phyloP scores from a whole-genome alignment of 2,113 vertebrate species.

The Melospiza melodia region DNA sequence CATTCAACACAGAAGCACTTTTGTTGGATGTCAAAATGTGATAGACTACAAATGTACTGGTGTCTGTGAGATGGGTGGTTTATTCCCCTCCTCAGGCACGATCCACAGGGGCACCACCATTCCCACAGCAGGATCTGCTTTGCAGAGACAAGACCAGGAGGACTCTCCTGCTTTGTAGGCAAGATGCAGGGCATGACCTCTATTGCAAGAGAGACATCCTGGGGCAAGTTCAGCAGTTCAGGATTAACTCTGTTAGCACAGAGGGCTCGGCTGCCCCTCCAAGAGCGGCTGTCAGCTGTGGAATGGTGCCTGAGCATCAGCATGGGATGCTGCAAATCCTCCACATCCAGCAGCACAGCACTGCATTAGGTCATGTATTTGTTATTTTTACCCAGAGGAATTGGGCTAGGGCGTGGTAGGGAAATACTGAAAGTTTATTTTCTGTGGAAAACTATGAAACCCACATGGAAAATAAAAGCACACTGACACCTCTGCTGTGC shows the following conservation, averaged over 20 bases:
- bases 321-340: neutral
- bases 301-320: neutral
- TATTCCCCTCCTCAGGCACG: accelerated
- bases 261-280: neutral
- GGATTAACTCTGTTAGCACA: neutral
- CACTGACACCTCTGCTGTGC: neutral
- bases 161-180: neutral
- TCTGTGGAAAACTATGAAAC: neutral
- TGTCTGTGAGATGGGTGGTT: neutral
- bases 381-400: neutral
- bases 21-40: neutral
- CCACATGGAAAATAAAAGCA: neutral
- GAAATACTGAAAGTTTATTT: neutral
- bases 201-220: neutral
- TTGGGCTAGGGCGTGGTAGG: neutral
- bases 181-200: neutral
- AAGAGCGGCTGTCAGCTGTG: neutral
- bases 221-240: neutral
- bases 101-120: accelerated
- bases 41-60: neutral
- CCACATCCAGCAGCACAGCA: neutral
- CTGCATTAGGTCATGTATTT: neutral
- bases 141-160: neutral
- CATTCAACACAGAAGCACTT: neutral
- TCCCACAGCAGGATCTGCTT: neutral